Percentiles rank a stretch among this genome's conserved stretches.
phyloP scores from a whole-genome alignment of 2,113 vertebrate species.

The Cebus imitator region DNA sequence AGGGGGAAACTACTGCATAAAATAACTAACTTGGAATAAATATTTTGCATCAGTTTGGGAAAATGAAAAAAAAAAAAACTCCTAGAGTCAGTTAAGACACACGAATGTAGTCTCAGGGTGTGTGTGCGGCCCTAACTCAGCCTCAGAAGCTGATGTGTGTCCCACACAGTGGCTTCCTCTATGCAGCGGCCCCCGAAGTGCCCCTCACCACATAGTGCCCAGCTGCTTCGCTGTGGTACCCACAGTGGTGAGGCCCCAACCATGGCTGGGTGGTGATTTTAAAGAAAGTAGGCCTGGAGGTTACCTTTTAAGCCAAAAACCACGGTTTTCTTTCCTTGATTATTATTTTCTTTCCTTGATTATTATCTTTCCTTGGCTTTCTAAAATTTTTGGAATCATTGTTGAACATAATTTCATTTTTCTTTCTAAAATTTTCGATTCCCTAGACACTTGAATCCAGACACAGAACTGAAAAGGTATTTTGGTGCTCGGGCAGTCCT shows the following conservation, averaged over 20 bases:
- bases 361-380: neutral
- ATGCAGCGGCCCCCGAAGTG: neutral
- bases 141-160: neutral
- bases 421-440: neutral
- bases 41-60: conserved; percentile 96
- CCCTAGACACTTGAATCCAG: conserved; percentile 95
- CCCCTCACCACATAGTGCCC: neutral
- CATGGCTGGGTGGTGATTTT: fast-evolving
- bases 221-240: neutral
- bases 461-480: conserved; percentile 97
- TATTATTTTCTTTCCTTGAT: neutral
- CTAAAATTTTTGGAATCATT: neutral
- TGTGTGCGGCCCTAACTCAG: fast-evolving
- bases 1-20: conserved; percentile 91
- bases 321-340: neutral
- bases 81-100: fast-evolving
- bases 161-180: neutral
- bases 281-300: neutral
- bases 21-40: conserved; percentile 96
- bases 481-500: conserved; percentile 96
- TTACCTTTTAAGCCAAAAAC: neutral
- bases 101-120: neutral
- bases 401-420: neutral
- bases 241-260: neutral
- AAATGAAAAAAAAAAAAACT: too few species aligned